phyloP scores from a whole-genome alignment of 2,888 invertebrate species.

The Mesodorylaimus sp. region DNA sequence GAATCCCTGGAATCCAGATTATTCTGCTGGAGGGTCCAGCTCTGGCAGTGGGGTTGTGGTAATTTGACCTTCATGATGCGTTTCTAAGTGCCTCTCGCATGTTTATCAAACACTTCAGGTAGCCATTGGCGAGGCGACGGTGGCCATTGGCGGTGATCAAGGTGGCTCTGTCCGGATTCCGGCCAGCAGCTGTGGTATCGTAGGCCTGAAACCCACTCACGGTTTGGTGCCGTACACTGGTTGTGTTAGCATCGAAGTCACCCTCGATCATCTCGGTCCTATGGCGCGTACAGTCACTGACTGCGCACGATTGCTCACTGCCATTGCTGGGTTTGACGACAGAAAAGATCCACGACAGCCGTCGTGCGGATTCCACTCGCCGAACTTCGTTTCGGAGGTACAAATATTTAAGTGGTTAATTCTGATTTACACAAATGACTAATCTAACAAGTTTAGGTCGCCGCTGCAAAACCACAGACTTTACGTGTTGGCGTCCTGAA shows the following conservation, averaged over 20 bases:
- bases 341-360: slow-evolving; percentile 21
- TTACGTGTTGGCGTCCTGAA: slow-evolving; percentile 22
- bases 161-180: slow-evolving; percentile 30
- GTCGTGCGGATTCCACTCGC: slow-evolving; percentile 14
- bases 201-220: slow-evolving; percentile 28
- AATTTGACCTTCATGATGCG: not conserved
- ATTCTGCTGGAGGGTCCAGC: slow-evolving; percentile 26
- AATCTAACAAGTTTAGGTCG: no score
- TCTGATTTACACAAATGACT: no score
- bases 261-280: slow-evolving; percentile 27
- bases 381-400: not conserved
- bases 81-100: not conserved
- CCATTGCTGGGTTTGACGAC: slow-evolving; percentile 17
- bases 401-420: slow-evolving; percentile 12
- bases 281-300: slow-evolving; percentile 28
- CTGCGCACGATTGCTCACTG: slow-evolving; percentile 27
- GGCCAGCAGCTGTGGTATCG: slow-evolving; percentile 24
- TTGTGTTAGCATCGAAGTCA: slow-evolving; percentile 18
- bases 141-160: slow-evolving; percentile 29
- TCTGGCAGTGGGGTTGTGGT: slow-evolving; percentile 20
- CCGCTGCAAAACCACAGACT: no score
- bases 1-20: slow-evolving; percentile 20
- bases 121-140: slow-evolving; percentile 20
- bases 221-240: slow-evolving; percentile 31
- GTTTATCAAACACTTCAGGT: slow-evolving; percentile 16